Conservation (phyloP, 2,797 vertebrate species). For the Aotus griseimembra region DNA sequence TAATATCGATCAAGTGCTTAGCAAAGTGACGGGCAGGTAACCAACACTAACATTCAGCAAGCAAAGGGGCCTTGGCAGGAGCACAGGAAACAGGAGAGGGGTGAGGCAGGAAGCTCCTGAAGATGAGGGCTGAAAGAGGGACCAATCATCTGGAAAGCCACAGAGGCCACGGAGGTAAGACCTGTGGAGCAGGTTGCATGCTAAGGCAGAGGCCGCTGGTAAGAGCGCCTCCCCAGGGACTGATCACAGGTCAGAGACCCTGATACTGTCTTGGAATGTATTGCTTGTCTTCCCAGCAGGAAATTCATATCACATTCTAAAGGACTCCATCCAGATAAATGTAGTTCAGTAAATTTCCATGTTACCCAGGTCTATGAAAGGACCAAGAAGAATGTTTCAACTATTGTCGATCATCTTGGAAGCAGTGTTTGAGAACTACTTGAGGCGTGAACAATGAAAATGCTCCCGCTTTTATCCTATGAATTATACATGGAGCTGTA, state of each 20-base stretch:
- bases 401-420: neutral
- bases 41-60: neutral
- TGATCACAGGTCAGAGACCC: neutral
- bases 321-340: neutral
- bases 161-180: neutral
- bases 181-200: rapidly evolving
- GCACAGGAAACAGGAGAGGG: neutral
- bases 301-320: neutral
- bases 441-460: neutral
- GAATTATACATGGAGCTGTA: neutral
- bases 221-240: neutral
- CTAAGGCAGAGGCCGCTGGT: neutral
- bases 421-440: neutral
- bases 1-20: neutral
- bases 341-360: neutral
- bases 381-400: neutral
- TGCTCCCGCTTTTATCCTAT: neutral
- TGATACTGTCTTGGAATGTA: neutral
- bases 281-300: neutral
- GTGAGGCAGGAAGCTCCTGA: neutral
- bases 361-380: neutral
- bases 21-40: neutral
- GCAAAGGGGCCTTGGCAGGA: neutral
- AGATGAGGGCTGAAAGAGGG: neutral
- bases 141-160: neutral